Conservation (phyloP, 2,888 invertebrate genomes). For the Chydorus sphaericus region DNA sequence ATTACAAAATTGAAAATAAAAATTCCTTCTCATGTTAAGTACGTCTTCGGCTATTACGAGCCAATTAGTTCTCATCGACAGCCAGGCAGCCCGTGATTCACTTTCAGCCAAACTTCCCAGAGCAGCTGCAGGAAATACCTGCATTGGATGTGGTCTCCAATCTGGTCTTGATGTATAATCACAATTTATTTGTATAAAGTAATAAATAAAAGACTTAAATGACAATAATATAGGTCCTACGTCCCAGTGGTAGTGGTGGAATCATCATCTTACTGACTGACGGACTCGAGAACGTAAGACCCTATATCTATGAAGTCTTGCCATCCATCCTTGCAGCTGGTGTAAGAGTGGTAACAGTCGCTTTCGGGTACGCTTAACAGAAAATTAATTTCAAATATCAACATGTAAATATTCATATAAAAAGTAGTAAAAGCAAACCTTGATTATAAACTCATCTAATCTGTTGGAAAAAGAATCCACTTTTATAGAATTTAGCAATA, state of each 20-base stretch:
- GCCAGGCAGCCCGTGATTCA: background rate
- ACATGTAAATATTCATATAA: background rate
- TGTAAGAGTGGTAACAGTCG: slow-evolving; percentile 3
- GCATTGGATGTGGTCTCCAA: slow-evolving; percentile 5
- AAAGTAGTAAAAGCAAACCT: too few species aligned
- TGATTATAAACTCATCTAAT: too few species aligned
- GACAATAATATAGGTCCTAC: background rate
- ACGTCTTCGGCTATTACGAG: too few species aligned
- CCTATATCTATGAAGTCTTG: background rate
- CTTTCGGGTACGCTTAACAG: slow-evolving; percentile 7
- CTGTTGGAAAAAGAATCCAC: too few species aligned
- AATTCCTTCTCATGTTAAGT: too few species aligned
- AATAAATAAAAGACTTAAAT: background rate
- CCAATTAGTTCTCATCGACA: background rate
- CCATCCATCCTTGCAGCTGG: background rate
- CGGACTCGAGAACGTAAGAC: background rate
- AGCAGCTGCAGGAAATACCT: background rate
- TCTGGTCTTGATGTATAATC: background rate
- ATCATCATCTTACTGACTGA: slow-evolving; percentile 3
- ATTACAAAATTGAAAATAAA: too few species aligned
- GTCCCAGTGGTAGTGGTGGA: slow-evolving; percentile 1
- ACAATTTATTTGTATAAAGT: too few species aligned
- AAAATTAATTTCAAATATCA: background rate
- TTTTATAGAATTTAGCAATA: too few species aligned
- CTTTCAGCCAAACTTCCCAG: background rate